A percentile compares a stretch with the other conserved stretches of the same genome.
phyloP scores from a whole-genome alignment of 1,140 invertebrate species.

The Araneus ventricosus region DNA sequence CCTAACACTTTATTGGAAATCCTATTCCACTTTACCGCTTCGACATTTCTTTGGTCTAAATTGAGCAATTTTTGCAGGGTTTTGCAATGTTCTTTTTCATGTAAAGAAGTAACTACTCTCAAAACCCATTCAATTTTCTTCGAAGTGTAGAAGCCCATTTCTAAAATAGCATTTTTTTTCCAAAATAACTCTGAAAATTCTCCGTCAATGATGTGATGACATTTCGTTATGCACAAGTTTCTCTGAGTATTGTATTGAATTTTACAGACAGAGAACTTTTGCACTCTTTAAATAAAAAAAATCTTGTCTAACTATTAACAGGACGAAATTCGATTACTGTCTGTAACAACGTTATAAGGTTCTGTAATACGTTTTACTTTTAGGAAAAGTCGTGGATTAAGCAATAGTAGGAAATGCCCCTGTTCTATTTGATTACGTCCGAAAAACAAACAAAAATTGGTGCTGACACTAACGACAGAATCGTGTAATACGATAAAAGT shows the following conservation, averaged over 20 bases:
- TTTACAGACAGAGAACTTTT: not conserved
- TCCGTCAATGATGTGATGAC: not conserved
- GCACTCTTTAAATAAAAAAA: not conserved
- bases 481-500: slow-evolving; percentile 37
- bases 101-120: not conserved
- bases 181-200: not conserved
- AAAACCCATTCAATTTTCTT: not conserved
- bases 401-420: slow-evolving; percentile 14
- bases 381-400: slow-evolving; percentile 53
- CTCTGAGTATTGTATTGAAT: not conserved
- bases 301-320: slow-evolving; percentile 37
- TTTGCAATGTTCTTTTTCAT: not conserved
- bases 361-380: slow-evolving; percentile 45
- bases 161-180: not conserved
- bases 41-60: not conserved
- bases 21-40: no score
- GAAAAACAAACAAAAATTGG: slow-evolving; percentile 41
- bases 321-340: not conserved
- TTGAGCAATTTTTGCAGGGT: not conserved
- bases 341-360: slow-evolving; percentile 17
- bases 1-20: no score
- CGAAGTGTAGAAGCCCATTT: not conserved
- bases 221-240: not conserved
- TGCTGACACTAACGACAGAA: slow-evolving; percentile 43
- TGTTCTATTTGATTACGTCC: slow-evolving; percentile 52